These are phyloP conservation scores for Zophobas atratus DNA, from an alignment of 1,140 invertebrate genomes.

Conservation along the genomic window DNA sequence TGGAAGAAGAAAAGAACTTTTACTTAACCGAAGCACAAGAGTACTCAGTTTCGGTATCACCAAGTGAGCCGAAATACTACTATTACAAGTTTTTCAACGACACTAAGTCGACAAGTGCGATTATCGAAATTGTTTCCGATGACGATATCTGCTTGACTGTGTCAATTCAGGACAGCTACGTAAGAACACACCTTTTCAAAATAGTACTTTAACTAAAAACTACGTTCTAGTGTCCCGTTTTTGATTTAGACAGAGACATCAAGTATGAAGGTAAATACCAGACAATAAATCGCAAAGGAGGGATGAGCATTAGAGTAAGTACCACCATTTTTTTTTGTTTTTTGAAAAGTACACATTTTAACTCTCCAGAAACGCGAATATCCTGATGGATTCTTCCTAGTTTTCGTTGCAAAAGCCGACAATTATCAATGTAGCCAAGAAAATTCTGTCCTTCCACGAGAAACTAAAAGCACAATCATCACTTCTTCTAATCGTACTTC, in stretches of 20 bases:
- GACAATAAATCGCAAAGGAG: conserved; percentile 81
- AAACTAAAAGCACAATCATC: conserved; percentile 64
- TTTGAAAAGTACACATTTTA: neutral
- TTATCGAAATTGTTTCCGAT: conserved; percentile 78
- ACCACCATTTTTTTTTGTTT: conserved; percentile 11
- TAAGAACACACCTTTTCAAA: conserved; percentile 50
- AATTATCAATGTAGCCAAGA: conserved; percentile 78
- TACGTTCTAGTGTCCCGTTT: conserved; percentile 80
- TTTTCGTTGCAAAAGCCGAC: conserved; percentile 84
- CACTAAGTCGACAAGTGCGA: conserved; percentile 70
- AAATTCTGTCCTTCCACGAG: conserved; percentile 62
- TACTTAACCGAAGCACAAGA: conserved; percentile 69
- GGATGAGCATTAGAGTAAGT: conserved; percentile 79
- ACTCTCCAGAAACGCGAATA: conserved; percentile 73
- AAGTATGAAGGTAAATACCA: conserved; percentile 80
- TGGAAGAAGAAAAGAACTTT: conserved; percentile 74
- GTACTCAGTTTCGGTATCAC: conserved; percentile 67
- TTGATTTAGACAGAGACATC: conserved; percentile 81
- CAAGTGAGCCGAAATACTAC: conserved; percentile 68
- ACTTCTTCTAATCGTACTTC: conserved; percentile 69
- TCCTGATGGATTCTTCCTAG: conserved; percentile 83
- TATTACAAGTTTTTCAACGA: conserved; percentile 60
- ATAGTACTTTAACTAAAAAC: neutral
- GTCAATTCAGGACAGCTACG: conserved; percentile 62
- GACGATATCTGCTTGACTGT: conserved; percentile 80